phyloP scores from a whole-genome alignment of 2,113 vertebrate species.

The Neogale vison region DNA sequence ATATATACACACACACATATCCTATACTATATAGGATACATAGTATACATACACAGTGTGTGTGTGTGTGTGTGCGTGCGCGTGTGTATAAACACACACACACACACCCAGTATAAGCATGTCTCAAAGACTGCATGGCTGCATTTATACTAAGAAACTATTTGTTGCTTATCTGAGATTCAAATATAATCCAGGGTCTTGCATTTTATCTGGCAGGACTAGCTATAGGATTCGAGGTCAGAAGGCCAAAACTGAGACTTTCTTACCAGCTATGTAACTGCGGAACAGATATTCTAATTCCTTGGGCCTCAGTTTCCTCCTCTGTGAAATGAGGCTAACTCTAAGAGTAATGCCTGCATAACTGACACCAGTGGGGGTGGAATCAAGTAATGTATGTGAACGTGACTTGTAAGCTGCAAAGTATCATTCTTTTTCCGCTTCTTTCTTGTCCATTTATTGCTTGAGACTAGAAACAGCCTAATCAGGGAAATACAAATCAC shows the following conservation, averaged over 20 bases:
- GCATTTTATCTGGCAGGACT: not conserved
- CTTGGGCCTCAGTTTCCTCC: not conserved
- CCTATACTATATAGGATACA: too few relatives aligned
- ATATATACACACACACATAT: not conserved
- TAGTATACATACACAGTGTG: too few relatives aligned
- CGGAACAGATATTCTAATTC: not conserved
- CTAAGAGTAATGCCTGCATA: not conserved
- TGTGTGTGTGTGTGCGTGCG: too few relatives aligned
- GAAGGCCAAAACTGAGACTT: not conserved
- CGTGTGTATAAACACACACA: not conserved
- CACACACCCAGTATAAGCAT: not conserved
- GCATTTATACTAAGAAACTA: not conserved
- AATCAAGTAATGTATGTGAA: not conserved
- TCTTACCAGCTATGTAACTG: not conserved
- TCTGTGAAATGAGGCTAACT: not conserved
- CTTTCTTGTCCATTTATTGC: not conserved
- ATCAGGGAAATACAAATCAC: too few relatives aligned
- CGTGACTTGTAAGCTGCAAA: not conserved
- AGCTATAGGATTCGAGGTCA: not conserved
- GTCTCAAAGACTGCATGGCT: not conserved
- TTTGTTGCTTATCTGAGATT: not conserved
- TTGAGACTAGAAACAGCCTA: not conserved
- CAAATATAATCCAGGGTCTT: not conserved
- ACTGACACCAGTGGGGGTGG: too few relatives aligned
- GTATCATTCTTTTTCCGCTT: not conserved